Conservation (phyloP, 2,113 vertebrate species). For the Acanthisitta chloris region DNA sequence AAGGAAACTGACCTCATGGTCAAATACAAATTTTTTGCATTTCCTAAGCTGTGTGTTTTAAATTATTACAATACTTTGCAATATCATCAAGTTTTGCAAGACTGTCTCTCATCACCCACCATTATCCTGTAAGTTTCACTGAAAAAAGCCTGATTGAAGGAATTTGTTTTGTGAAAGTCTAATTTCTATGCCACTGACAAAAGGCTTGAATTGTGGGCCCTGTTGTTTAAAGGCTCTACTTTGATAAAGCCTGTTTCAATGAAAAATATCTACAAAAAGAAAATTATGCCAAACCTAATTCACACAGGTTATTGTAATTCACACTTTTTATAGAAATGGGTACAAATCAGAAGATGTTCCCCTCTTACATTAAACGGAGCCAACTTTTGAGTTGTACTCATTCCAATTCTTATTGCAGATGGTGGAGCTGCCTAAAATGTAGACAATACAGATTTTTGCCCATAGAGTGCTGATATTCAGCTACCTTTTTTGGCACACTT, state of each 20-base stretch:
- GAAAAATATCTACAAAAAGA: not conserved
- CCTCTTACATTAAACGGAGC: not conserved
- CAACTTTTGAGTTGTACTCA: not conserved
- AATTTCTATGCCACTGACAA: not conserved
- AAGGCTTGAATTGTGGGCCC: not conserved
- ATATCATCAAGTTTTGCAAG: not conserved
- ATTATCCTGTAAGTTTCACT: not conserved
- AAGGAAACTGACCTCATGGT: not conserved
- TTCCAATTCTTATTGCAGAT: not conserved
- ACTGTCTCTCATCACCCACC: not conserved
- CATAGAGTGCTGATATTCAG: not conserved
- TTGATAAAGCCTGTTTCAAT: not conserved
- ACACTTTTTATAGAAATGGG: not conserved
- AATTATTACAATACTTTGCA: not conserved
- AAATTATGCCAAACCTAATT: not conserved
- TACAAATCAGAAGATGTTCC: not conserved
- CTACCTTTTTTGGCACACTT: not conserved
- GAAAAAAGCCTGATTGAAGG: not conserved
- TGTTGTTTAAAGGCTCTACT: not conserved
- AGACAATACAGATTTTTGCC: not conserved
- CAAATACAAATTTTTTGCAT: not conserved
- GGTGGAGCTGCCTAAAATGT: not conserved
- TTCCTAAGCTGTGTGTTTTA: not conserved
- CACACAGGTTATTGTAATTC: not conserved
- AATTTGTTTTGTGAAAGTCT: not conserved